These are phyloP conservation scores for Heliconius hermathena DNA, from an alignment of 1,140 invertebrate species.

Conservation along the genomic window DNA sequence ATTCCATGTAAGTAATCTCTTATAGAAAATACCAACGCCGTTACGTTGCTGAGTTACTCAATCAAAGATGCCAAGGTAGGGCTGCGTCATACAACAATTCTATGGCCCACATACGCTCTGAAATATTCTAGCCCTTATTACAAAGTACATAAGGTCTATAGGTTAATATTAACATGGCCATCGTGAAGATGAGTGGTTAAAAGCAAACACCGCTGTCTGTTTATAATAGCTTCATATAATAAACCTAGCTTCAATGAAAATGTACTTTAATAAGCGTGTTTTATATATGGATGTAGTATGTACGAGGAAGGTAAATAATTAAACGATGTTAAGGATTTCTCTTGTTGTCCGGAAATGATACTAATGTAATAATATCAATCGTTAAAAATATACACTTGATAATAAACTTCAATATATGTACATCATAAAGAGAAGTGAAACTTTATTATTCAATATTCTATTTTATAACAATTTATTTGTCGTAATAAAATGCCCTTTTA, in stretches of 20 bases:
- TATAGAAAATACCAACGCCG: conserved; percentile 34
- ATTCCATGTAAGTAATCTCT: conserved; percentile 11
- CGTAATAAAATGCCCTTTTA: too few relatives aligned
- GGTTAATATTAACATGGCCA: background rate
- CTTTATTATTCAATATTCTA: too few relatives aligned
- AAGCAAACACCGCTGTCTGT: conserved; percentile 6
- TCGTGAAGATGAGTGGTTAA: conserved; percentile 8
- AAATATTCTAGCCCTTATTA: conserved; percentile 22
- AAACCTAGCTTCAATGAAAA: background rate
- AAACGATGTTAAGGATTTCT: background rate
- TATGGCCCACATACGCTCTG: conserved; percentile 32
- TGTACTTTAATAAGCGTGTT: background rate
- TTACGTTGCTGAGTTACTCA: conserved; percentile 39
- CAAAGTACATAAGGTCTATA: background rate
- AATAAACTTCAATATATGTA: too few relatives aligned
- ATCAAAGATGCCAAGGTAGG: conserved; percentile 46
- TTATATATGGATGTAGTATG: background rate
- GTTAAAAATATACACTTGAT: too few relatives aligned
- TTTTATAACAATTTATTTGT: too few relatives aligned
- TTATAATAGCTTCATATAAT: background rate
- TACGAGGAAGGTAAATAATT: background rate
- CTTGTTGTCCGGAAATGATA: background rate
- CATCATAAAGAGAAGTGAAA: too few relatives aligned
- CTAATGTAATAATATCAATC: too few relatives aligned
- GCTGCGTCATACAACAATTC: conserved; percentile 35